These are phyloP conservation scores for Morinoia aosen DNA, from an alignment of 2,888 invertebrate species.

Conservation along the genomic window DNA sequence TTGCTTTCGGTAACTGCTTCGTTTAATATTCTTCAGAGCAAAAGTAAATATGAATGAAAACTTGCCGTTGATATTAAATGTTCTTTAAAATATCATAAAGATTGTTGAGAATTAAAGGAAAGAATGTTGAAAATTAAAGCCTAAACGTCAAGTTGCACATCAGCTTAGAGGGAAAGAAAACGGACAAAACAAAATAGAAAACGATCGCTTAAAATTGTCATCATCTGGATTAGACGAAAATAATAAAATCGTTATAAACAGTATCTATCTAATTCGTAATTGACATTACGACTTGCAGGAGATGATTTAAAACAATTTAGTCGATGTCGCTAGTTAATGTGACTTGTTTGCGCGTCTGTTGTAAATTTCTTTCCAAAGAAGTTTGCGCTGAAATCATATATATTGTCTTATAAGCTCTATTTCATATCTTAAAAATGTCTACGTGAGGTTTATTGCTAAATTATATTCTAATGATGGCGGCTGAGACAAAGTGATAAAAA, in stretches of 20 bases:
- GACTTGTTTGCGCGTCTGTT: not conserved
- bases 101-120: no score
- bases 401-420: not conserved
- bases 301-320: not conserved
- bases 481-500: not conserved
- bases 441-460: not conserved
- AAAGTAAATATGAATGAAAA: no score
- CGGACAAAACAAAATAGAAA: not conserved
- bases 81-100: no score
- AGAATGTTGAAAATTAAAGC: no score
- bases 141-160: no score
- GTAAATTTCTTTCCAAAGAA: not conserved
- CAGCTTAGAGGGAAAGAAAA: not conserved
- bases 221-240: not conserved
- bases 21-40: no score
- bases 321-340: not conserved
- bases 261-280: not conserved
- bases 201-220: not conserved
- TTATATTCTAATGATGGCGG: not conserved
- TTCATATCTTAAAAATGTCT: not conserved
- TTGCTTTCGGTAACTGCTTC: no score
- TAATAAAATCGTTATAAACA: not conserved
- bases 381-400: not conserved
- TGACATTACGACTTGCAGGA: not conserved
- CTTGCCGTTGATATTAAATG: no score